Evolutionary conservation across 2,888 invertebrate species (phyloP).

Genomic region (Drosophila fulvimacula): DNA sequence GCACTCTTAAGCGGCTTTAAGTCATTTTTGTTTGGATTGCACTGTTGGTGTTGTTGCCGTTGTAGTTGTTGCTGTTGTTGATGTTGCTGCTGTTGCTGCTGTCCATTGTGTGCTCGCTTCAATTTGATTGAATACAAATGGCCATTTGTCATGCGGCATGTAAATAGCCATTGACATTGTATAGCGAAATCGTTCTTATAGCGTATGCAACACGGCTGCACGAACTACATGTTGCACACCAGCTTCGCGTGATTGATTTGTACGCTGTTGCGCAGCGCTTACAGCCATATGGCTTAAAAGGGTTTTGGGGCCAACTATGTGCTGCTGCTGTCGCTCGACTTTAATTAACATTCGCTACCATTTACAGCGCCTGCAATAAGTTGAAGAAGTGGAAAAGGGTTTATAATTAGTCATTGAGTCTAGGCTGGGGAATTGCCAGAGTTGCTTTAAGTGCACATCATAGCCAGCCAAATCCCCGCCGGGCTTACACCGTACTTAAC

Average conservation of each 20-base stretch:
- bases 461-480: conserved; percentile 22
- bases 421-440: conserved; percentile 33
- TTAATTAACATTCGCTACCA: conserved; percentile 61
- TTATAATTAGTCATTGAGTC: conserved; percentile 68
- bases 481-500: conserved; percentile 65
- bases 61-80: conserved; percentile 17
- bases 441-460: conserved; percentile 24
- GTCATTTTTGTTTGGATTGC: conserved; percentile 49
- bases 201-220: conserved; percentile 23
- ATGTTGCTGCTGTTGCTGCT: conserved; percentile 18
- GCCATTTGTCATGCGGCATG: conserved; percentile 73
- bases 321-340: conserved; percentile 23
- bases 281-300: conserved; percentile 1
- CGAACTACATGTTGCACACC: conserved; percentile 58
- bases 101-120: conserved; percentile 48
- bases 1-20: conserved; percentile 68
- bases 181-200: conserved; percentile 28
- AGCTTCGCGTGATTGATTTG: conserved; percentile 59
- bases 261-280: conserved; percentile 9
- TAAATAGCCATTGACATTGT: conserved; percentile 74
- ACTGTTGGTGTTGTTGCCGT: conserved; percentile 4
- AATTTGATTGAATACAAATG: conserved; percentile 57
- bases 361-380: conserved; percentile 54
- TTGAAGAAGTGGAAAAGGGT: conserved; percentile 32
- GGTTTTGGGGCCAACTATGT: conserved; percentile 10